These are phyloP conservation scores for Lucilia sericata DNA, from an alignment of 1,140 invertebrate genomes.

Conservation along the genomic window DNA sequence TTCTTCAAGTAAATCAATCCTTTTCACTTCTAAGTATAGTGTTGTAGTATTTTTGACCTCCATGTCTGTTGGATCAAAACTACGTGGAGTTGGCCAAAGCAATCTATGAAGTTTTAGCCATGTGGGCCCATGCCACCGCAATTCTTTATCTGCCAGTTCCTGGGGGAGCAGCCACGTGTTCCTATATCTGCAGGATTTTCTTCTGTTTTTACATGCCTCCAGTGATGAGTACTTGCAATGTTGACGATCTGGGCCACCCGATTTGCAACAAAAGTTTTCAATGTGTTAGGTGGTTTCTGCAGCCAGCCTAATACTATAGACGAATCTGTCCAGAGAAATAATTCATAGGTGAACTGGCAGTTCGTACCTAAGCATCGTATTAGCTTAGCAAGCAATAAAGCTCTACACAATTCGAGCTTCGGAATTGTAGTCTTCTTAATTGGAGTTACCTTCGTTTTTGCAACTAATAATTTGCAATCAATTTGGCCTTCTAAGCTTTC, in stretches of 20 bases:
- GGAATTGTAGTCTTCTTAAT: constrained; percentile 50
- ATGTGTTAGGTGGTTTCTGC: constrained; percentile 50
- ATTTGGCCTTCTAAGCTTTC: neutral
- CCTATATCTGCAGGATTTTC: too few species aligned
- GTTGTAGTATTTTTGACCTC: too few species aligned
- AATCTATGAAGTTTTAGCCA: too few species aligned
- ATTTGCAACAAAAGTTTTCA: constrained; percentile 54
- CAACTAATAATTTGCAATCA: constrained; percentile 19
- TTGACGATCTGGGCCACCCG: neutral
- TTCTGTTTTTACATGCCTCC: too few species aligned
- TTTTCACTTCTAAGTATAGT: too few species aligned
- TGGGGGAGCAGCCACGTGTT: constrained; percentile 41
- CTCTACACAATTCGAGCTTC: constrained; percentile 48
- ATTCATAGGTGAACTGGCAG: neutral
- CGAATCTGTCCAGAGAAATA: constrained; percentile 58
- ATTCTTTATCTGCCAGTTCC: constrained; percentile 39
- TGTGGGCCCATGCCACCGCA: constrained; percentile 53
- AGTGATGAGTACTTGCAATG: too few species aligned
- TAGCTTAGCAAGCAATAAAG: constrained; percentile 26
- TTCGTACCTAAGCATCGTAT: neutral
- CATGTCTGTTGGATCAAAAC: too few species aligned
- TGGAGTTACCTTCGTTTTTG: constrained; percentile 50
- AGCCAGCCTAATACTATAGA: constrained; percentile 59
- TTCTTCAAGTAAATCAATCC: too few species aligned
- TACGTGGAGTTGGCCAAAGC: neutral